These are phyloP conservation scores for Polydrusus cervinus DNA, from an alignment of 2,888 invertebrate species.

Conservation along the genomic window DNA sequence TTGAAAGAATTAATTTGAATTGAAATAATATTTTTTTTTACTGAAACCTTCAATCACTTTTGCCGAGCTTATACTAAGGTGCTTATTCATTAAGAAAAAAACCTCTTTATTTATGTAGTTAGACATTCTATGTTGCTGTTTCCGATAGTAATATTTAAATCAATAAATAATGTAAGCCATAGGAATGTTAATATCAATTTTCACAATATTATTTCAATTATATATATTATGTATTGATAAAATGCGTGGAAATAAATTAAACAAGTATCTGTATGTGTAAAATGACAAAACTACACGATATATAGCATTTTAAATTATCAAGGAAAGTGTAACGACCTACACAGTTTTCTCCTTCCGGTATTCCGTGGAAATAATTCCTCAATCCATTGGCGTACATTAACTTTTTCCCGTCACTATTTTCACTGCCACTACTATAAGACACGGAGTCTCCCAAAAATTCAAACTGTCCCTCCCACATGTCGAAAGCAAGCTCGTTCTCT, in stretches of 20 bases:
- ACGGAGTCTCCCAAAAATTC: conserved; percentile 81
- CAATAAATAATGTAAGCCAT: too few species aligned
- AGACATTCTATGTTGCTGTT: too few species aligned
- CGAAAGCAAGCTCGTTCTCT: conserved; percentile 72
- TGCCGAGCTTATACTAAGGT: too few species aligned
- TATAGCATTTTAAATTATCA: conserved; percentile 13
- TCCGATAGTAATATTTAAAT: too few species aligned
- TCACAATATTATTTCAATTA: background rate
- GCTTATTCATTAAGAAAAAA: too few species aligned
- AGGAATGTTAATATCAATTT: too few species aligned
- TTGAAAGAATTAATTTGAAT: too few species aligned
- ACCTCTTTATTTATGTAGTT: too few species aligned
- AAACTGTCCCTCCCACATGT: conserved; percentile 93
- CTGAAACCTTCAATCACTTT: too few species aligned
- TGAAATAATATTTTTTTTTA: too few species aligned
- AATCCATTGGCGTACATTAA: conserved; percentile 33
- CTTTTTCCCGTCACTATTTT: conserved; percentile 4
- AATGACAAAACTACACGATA: conserved; percentile 3
- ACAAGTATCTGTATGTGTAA: background rate
- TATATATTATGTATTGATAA: background rate
- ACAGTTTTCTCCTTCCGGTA: conserved; percentile 43
- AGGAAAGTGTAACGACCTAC: conserved; percentile 33
- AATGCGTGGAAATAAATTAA: background rate
- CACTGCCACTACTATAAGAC: background rate
- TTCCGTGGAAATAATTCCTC: conserved; percentile 37